Percentiles rank a stretch among this genome's conserved stretches.
phyloP scores from a whole-genome alignment of 2,888 invertebrate species.

The Dione juno region DNA sequence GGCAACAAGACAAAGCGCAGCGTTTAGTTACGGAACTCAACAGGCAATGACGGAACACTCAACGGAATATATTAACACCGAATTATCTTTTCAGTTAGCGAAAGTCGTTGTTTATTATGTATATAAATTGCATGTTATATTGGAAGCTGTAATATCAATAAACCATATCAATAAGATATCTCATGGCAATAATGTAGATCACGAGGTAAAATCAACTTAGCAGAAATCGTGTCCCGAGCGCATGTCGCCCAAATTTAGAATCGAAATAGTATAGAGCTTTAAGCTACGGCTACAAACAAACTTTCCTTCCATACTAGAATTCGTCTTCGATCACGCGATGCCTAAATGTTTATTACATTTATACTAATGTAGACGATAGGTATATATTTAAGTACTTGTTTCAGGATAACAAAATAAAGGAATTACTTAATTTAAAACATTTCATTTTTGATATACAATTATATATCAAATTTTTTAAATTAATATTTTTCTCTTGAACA shows the following conservation, averaged over 20 bases:
- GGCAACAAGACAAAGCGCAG: no score
- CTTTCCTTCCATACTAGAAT: conserved; percentile 8
- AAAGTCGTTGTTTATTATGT: no score
- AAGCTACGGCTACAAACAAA: conserved; percentile 15
- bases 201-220: conserved; percentile 44
- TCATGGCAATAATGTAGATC: conserved; percentile 34
- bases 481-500: conserved; percentile 1
- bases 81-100: no score
- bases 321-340: conserved; percentile 4
- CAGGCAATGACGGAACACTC: no score
- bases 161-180: conserved; percentile 10
- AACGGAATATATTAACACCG: no score
- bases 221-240: conserved; percentile 40
- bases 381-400: no score
- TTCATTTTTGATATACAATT: no score
- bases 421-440: no score
- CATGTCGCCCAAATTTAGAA: conserved; percentile 41
- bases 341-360: conserved; percentile 1
- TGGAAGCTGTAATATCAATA: background rate
- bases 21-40: no score
- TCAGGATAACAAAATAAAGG: no score
- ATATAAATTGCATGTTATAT: background rate
- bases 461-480: background rate
- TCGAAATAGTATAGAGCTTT: conserved; percentile 33
- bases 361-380: background rate